Percentiles rank a stretch among this genome's conserved stretches.
phyloP scores from a whole-genome alignment of 1,140 invertebrate genomes.

The Telenomus remus region DNA sequence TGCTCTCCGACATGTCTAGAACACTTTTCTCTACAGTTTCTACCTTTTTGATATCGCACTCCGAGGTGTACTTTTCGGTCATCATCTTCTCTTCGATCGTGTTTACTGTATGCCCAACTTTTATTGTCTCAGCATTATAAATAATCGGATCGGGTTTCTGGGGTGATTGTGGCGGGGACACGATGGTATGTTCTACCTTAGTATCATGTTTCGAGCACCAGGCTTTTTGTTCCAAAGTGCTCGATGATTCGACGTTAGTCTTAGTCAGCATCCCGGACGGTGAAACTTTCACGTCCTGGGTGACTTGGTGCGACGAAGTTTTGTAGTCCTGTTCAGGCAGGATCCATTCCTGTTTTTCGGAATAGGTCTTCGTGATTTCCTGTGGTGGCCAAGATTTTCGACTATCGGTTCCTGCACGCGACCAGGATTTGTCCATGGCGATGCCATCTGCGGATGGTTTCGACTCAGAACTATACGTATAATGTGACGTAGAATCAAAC shows the following conservation, averaged over 20 bases:
- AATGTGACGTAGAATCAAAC: conserved; percentile 28
- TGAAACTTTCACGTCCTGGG: conserved; percentile 64
- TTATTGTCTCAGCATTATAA: conserved; percentile 73
- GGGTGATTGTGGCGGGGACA: conserved; percentile 45
- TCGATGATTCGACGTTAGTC: conserved; percentile 68
- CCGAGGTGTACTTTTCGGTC: conserved; percentile 65
- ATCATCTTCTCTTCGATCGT: conserved; percentile 66
- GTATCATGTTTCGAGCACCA: conserved; percentile 67
- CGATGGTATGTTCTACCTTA: conserved; percentile 57
- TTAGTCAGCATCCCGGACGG: conserved; percentile 65
- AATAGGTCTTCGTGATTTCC: conserved; percentile 50
- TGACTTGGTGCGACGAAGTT: conserved; percentile 64
- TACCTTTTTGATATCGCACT: conserved; percentile 66
- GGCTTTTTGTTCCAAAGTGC: conserved; percentile 65
- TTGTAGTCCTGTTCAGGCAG: conserved; percentile 66
- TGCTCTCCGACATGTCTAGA: conserved; percentile 66
- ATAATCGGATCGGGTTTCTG: conserved; percentile 65
- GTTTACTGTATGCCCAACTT: conserved; percentile 73
- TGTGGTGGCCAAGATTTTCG: conserved; percentile 76
- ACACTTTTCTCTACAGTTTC: conserved; percentile 69
- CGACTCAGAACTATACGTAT: conserved; percentile 65
- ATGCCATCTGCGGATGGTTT: conserved; percentile 78
- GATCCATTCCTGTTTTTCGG: conserved; percentile 65
- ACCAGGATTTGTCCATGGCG: conserved; percentile 81
- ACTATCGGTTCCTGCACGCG: conserved; percentile 75